Evolutionary conservation across 2,113 vertebrate species (phyloP).

Genomic region (Erpornis zantholeuca): DNA sequence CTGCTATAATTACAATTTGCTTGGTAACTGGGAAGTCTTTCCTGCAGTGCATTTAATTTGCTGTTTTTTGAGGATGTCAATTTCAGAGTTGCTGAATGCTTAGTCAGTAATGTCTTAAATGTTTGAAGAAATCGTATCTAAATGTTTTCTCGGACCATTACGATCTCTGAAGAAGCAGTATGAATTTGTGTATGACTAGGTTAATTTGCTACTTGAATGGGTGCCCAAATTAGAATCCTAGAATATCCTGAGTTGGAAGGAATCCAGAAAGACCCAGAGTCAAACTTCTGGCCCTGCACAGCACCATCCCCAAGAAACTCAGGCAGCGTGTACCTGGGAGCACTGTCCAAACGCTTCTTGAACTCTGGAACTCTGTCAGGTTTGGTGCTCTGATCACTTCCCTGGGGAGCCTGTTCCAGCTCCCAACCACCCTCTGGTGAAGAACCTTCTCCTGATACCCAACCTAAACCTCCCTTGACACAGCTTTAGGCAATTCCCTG

Average conservation of each 20-base stretch:
- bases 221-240: not conserved
- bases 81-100: not conserved
- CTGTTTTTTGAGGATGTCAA: not conserved
- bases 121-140: not conserved
- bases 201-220: not conserved
- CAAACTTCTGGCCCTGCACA: not conserved
- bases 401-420: not conserved
- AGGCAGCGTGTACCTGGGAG: not conserved
- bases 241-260: not conserved
- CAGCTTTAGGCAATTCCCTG: not conserved
- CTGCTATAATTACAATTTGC: not conserved
- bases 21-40: not conserved
- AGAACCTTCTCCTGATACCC: not conserved
- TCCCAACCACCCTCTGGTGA: not conserved
- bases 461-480: not conserved
- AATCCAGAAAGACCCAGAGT: accelerated
- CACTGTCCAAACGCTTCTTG: accelerated
- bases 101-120: not conserved
- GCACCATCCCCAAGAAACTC: not conserved
- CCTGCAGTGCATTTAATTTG: not conserved
- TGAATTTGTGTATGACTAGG: not conserved
- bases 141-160: not conserved
- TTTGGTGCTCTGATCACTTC: not conserved
- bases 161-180: not conserved
- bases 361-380: not conserved